These are phyloP conservation scores for Melieria crassipennis DNA, from an alignment of 2,888 invertebrate genomes.

Conservation along the genomic window DNA sequence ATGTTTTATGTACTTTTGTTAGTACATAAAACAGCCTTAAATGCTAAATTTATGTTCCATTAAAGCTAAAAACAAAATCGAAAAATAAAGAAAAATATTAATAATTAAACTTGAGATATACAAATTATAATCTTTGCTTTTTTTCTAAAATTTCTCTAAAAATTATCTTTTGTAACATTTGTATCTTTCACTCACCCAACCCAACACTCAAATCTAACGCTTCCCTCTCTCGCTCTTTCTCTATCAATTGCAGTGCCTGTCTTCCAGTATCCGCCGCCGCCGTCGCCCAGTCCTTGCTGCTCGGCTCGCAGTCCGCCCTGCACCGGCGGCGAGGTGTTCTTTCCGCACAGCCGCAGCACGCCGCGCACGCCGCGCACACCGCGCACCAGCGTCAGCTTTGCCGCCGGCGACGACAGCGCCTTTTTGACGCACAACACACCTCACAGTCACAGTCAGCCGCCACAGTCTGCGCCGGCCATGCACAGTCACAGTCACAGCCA, in stretches of 20 bases:
- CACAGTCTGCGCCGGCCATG: constrained; percentile 61
- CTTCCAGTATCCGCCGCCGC: constrained; percentile 64
- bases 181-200: neutral
- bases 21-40: too few species aligned
- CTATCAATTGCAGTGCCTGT: constrained; percentile 60
- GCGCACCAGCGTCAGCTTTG: constrained; percentile 57
- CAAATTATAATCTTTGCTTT: neutral
- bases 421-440: constrained; percentile 55
- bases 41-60: too few species aligned
- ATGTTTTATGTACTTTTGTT: too few species aligned
- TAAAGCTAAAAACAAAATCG: too few species aligned
- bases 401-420: constrained; percentile 58
- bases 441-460: constrained; percentile 46
- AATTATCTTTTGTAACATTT: neutral
- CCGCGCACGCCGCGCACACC: constrained; percentile 57
- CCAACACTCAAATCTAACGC: neutral
- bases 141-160: too few species aligned
- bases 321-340: constrained; percentile 61
- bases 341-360: constrained; percentile 59
- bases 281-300: constrained; percentile 65
- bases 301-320: constrained; percentile 58
- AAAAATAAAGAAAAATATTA: too few species aligned
- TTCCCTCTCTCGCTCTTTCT: constrained; percentile 26
- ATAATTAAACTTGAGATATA: neutral
- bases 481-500: constrained; percentile 51